phyloP scores from a whole-genome alignment of 2,113 vertebrate genomes.

The Amblyornis subalaris region DNA sequence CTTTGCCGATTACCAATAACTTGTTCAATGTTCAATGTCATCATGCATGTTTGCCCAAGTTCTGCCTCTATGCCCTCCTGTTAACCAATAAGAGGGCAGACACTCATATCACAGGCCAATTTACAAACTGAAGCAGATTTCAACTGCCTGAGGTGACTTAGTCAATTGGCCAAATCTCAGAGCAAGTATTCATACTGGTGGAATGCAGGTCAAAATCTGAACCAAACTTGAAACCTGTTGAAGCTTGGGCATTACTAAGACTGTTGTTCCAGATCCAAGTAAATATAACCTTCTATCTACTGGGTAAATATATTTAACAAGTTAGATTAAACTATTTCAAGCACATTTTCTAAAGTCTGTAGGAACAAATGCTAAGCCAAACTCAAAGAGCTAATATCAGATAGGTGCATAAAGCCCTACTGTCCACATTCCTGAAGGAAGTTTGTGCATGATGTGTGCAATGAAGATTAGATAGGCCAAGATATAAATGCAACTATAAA shows the following conservation, averaged over 20 bases:
- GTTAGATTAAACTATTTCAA: not conserved
- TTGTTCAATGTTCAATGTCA: not conserved
- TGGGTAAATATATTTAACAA: not conserved
- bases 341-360: not conserved
- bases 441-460: not conserved
- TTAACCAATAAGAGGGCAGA: not conserved
- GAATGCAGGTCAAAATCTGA: conserved; percentile 8
- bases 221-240: not conserved
- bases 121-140: not conserved
- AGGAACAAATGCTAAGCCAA: not conserved
- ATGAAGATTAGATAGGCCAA: not conserved
- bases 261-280: not conserved
- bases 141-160: not conserved
- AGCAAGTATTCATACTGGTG: not conserved
- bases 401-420: not conserved
- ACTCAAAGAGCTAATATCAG: not conserved
- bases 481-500: not conserved
- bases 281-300: not conserved
- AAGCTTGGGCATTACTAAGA: not conserved
- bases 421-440: not conserved
- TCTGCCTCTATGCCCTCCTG: not conserved
- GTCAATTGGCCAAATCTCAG: not conserved
- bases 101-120: not conserved
- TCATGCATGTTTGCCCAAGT: not conserved
- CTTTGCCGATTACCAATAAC: not conserved